phyloP scores from a whole-genome alignment of 2,888 invertebrate genomes.

The Amblyjoppa fuscipennis region DNA sequence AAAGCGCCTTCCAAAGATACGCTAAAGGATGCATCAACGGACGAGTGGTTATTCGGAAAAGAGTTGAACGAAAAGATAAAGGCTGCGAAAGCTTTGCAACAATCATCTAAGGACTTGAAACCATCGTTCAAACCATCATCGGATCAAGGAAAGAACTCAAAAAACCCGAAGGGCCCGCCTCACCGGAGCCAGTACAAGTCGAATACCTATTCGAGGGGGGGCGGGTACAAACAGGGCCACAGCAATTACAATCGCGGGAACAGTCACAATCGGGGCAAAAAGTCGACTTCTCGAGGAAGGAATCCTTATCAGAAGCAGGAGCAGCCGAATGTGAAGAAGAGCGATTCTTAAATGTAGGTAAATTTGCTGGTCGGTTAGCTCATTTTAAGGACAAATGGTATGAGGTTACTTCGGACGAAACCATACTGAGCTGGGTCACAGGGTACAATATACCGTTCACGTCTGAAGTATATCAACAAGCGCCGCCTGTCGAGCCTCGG shows the following conservation, averaged over 20 bases:
- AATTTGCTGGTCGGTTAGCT: constrained; percentile 62
- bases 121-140: constrained; percentile 13
- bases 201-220: constrained; percentile 40
- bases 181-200: constrained; percentile 45
- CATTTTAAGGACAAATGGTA: constrained; percentile 47
- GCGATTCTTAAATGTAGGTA: constrained; percentile 30
- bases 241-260: constrained; percentile 38
- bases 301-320: constrained; percentile 29
- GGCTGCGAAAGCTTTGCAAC: constrained; percentile 57
- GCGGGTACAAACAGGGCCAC: constrained; percentile 52
- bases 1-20: constrained; percentile 56
- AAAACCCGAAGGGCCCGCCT: constrained; percentile 66
- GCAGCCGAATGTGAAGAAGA: constrained; percentile 33
- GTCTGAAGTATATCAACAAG: constrained; percentile 29
- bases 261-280: constrained; percentile 34
- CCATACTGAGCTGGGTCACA: constrained; percentile 64
- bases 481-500: constrained; percentile 36
- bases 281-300: constrained; percentile 28
- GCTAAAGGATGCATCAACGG: constrained; percentile 37
- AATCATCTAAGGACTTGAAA: constrained; percentile 46
- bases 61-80: constrained; percentile 58
- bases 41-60: constrained; percentile 61
- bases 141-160: constrained; percentile 44
- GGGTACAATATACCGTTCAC: constrained; percentile 63
- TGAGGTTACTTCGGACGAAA: constrained; percentile 57